phyloP scores from a whole-genome alignment of 2,113 vertebrate genomes.

The Bagarius yarrelli region DNA sequence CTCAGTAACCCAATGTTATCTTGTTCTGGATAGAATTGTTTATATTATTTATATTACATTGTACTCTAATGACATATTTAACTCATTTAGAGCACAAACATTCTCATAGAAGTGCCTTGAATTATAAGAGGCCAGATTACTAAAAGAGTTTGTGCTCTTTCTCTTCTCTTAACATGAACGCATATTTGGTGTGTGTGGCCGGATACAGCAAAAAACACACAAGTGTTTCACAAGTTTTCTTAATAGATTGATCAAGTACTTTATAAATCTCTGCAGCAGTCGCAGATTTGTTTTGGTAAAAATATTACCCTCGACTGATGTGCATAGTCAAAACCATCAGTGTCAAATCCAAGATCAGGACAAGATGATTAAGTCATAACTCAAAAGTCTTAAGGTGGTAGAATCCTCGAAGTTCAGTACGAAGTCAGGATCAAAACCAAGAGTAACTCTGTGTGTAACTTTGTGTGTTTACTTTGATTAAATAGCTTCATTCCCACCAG shows the following conservation, averaged over 20 bases:
- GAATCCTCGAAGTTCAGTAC: neutral
- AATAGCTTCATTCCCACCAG: neutral
- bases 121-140: neutral
- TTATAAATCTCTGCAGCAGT: conserved; percentile 21
- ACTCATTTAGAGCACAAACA: neutral
- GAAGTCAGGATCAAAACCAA: neutral
- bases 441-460: too few species aligned
- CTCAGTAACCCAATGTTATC: neutral
- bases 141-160: neutral
- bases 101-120: neutral
- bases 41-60: conserved; percentile 1
- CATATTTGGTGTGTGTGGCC: neutral
- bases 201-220: neutral
- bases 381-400: neutral
- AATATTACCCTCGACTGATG: neutral
- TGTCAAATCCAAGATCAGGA: neutral
- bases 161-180: neutral
- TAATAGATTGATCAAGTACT: neutral
- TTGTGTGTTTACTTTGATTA: neutral
- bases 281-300: neutral
- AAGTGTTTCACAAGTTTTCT: neutral
- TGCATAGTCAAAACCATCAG: neutral
- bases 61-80: conserved; percentile 1
- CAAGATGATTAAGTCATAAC: neutral
- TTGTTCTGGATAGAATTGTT: neutral